Percentiles rank a stretch among this genome's conserved stretches.
Evolutionary conservation across 2,113 vertebrate genomes (phyloP).

Genomic region (Nycticryphes semicollaris): DNA sequence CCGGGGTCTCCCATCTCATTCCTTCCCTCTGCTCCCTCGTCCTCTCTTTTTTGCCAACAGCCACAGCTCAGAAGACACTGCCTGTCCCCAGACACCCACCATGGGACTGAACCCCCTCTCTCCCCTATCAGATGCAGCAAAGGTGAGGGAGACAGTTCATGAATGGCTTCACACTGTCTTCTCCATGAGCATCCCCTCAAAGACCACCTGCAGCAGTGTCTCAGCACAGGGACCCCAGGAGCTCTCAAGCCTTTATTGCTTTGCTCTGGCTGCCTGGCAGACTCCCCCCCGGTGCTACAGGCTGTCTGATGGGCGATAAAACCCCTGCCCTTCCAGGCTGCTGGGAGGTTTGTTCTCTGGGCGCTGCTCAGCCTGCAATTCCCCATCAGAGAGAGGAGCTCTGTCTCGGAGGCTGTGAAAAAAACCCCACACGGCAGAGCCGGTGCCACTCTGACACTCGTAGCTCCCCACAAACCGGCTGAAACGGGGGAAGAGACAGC

Average conservation of each 20-base stretch:
- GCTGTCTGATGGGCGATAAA: neutral
- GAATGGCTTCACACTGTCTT: neutral
- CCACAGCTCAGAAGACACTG: neutral
- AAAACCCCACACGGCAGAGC: neutral
- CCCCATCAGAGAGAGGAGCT: neutral
- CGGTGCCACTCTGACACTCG: neutral
- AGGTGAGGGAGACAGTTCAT: neutral
- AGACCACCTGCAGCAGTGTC: accelerated
- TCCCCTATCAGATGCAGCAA: neutral
- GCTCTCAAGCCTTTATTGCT: neutral
- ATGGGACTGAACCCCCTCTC: neutral
- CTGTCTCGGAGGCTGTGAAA: neutral
- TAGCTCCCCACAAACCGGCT: neutral
- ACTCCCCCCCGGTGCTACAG: neutral
- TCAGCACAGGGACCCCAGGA: neutral
- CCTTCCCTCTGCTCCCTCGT: neutral
- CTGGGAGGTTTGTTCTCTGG: neutral
- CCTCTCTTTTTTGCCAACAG: neutral
- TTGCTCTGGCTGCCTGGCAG: neutral
- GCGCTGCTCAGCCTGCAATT: neutral
- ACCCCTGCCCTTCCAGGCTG: neutral
- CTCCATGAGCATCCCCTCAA: neutral
- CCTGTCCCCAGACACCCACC: neutral
- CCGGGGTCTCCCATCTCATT: neutral
- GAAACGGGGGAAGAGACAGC: neutral